These are phyloP conservation scores for Cataglyphis rosenhaueri DNA, from an alignment of 2,888 invertebrate genomes.

Conservation along the genomic window DNA sequence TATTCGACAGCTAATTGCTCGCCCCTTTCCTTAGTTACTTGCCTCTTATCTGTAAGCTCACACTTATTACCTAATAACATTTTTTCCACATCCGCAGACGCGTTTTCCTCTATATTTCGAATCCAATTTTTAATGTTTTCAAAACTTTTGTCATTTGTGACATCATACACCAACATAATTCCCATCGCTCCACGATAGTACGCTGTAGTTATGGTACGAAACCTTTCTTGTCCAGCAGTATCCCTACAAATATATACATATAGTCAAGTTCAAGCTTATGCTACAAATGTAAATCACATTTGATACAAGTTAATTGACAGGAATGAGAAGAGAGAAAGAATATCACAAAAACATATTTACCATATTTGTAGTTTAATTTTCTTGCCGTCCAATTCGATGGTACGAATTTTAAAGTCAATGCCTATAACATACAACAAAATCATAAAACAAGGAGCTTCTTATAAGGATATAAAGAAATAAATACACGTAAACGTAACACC, in stretches of 20 bases:
- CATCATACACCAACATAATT: slow-evolving; percentile 99
- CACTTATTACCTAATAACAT: slow-evolving; percentile 99
- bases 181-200: slow-evolving; percentile 99
- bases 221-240: slow-evolving; percentile 99
- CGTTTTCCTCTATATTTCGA: slow-evolving; percentile 99
- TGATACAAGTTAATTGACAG: neutral
- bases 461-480: neutral
- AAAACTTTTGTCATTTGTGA: slow-evolving; percentile 99
- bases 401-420: slow-evolving; percentile 99
- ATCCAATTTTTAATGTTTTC: slow-evolving; percentile 99
- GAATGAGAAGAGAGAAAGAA: neutral
- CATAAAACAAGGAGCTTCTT: slow-evolving; percentile 39
- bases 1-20: slow-evolving; percentile 99
- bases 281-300: neutral
- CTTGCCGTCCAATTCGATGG: slow-evolving; percentile 98
- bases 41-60: slow-evolving; percentile 98
- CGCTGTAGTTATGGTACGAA: slow-evolving; percentile 99
- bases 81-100: slow-evolving; percentile 99
- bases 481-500: neutral
- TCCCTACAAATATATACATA: slow-evolving; percentile 89
- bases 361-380: slow-evolving; percentile 99
- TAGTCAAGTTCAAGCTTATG: neutral
- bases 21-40: slow-evolving; percentile 97
- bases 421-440: slow-evolving; percentile 88
- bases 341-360: slow-evolving; percentile 87